Base-by-base conservation (phyloP, 64 coral and sea anemone species). In the Porites australiensis region DNA sequence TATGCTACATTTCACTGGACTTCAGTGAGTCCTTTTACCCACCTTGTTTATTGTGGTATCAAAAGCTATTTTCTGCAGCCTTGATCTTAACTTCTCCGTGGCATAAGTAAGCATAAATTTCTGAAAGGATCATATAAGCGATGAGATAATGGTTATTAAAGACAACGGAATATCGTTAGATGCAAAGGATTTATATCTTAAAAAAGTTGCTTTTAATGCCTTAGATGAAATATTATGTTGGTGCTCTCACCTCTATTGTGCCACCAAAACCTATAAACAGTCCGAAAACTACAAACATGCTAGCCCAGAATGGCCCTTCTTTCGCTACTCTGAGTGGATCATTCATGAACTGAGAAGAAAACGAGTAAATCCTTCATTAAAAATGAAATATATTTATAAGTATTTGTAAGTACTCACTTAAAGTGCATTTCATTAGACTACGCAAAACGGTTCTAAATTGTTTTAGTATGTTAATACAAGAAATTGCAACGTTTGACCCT, bases 251-350 rank as follows among this genome's bases (percentile, higher is more conserved):
- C 93, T 98, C 93, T 21, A 98, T 69, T 11, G 90, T 89, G 49
- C 93, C 93, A 44, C 96, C 96, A 73, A 95, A 95, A 10, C 93
- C 96, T 44, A 94, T 87, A 46, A 98, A 79, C 45, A 55, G 57
- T 62, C 96, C 96, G 54, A 98, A 87, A 27, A 93, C 90, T 49
- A 98, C 86, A 82, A 98, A 95, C 93, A 95, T 95, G 58, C 89
- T 75, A 21, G 96, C 90, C 70, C 80, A 98, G 81, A 95, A 95
- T 0, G 87, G 93, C 66, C 93, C 93, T 95, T 98, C 90, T 46
- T 87, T 57, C 3, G 78, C 16, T 4, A 98, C 68, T 11, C 93
- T 88, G 8, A 79, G 71, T 44, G 96, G 84, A 15, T 98, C 93
- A 22, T 93, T 93, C 77, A 96, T 87, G 47, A 93, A 83, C 95